Evolutionary conservation across 2,113 vertebrate genomes (phyloP).

Genomic region (Neomonachus schauinslandi): DNA sequence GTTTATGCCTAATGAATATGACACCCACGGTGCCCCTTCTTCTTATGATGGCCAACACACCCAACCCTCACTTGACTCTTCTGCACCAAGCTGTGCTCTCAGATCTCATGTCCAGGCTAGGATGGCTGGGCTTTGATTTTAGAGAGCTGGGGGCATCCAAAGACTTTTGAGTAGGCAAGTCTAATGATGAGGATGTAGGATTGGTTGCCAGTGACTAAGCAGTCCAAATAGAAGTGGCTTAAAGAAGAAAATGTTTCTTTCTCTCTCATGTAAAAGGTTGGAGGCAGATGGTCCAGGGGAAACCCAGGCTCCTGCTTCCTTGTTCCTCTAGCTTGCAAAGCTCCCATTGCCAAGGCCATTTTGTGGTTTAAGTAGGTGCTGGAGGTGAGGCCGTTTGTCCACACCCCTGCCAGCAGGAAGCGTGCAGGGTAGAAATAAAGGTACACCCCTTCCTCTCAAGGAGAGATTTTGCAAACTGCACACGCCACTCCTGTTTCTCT

Average conservation of each 20-base stretch:
- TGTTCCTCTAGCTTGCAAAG: background rate
- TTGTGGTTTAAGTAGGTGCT: background rate
- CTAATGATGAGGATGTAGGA: background rate
- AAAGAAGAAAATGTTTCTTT: background rate
- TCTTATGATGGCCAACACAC: rapidly evolving
- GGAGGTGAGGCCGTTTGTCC: background rate
- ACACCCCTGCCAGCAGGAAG: background rate
- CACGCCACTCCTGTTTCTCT: background rate
- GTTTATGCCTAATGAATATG: rapidly evolving
- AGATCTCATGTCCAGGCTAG: background rate
- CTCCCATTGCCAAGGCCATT: background rate
- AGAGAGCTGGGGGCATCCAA: background rate
- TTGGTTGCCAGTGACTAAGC: background rate
- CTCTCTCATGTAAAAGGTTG: background rate
- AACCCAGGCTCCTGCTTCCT: background rate
- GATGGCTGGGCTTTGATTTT: background rate
- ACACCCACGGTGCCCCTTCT: rapidly evolving
- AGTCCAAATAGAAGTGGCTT: background rate
- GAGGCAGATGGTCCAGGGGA: background rate
- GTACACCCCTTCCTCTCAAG: background rate
- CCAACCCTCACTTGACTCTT: background rate
- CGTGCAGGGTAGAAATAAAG: background rate
- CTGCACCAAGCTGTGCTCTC: background rate
- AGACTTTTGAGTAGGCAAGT: background rate
- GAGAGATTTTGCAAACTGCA: background rate